phyloP scores from a whole-genome alignment of 2,888 invertebrate species.

The Abscondita cerata region DNA sequence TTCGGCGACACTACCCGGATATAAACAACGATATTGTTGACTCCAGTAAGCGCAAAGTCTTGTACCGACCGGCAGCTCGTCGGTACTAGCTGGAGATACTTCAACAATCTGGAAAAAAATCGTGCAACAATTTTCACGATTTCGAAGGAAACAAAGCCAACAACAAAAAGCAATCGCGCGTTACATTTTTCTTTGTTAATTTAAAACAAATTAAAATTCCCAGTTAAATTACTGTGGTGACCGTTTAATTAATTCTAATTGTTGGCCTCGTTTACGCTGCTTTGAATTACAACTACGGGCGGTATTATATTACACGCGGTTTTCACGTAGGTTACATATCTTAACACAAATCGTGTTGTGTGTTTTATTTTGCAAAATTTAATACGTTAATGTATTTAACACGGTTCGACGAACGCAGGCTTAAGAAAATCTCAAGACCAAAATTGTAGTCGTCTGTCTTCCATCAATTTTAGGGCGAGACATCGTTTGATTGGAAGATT shows the following conservation, averaged over 20 bases:
- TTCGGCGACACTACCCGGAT: conserved; percentile 89
- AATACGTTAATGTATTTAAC: too few relatives aligned
- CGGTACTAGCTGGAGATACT: conserved; percentile 74
- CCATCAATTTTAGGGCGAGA: too few relatives aligned
- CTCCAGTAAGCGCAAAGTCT: conserved; percentile 96
- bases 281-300: conserved; percentile 14
- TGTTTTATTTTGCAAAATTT: background rate
- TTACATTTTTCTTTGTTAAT: background rate
- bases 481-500: too few relatives aligned
- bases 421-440: too few relatives aligned
- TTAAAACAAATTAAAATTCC: conserved; percentile 8
- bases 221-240: conserved; percentile 20
- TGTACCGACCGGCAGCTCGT: conserved; percentile 79
- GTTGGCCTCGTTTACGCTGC: conserved; percentile 19
- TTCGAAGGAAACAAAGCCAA: background rate
- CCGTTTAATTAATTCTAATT: conserved; percentile 24
- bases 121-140: background rate
- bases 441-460: too few relatives aligned
- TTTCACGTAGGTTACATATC: conserved; percentile 10
- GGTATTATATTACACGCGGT: conserved; percentile 19
- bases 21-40: conserved; percentile 91
- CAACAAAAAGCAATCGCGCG: too few relatives aligned
- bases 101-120: conserved; percentile 76
- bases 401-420: too few relatives aligned
- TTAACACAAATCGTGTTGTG: background rate